Base-by-base conservation (phyloP, 2,797 vertebrate species). In the Sebastes iracundus region DNA sequence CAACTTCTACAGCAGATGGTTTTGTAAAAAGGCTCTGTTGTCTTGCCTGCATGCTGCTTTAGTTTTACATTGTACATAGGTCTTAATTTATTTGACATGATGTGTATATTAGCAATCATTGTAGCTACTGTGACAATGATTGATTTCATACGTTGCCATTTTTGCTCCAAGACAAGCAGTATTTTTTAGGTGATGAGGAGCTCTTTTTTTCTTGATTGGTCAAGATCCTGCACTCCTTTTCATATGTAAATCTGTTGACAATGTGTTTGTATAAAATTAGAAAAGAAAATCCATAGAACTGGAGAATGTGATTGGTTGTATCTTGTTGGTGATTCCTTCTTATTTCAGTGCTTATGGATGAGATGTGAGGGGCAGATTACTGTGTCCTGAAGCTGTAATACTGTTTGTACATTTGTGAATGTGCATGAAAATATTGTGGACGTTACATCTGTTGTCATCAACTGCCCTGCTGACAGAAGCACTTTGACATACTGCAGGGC, bases 21-120 rank as follows among this genome's bases (percentile, higher is more conserved):
- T 94, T 88, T 91, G 89, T 93, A 91, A 76, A 93, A 88, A 90
- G 83, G 72, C 86, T 91, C 79, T 70, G 83, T 87, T 80, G 93
- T 95, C 90, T 93, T 90, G 91, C 88, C 89, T 96, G 96, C 96
- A 96, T 96, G 95, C 95, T 94, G 93, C 93, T 94, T 94, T 85
- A 67, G 59, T 93, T 92, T 86, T 77, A 86, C 86, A 89, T 88
- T 96, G 94, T 96, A 96, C 88, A 96, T 95, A 93, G 88, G 90
- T 86, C 82, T 92, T 92, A 83, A 93, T 93, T 95, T 94, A 94
- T 96, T 95, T 86, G 84, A 93, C 86, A 91, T 91, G 62, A 85
- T 80, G 88, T 94, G 88, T 92, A 93, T 91, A 93, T 94, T 88
- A 88, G 85, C 72, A 23, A 84, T 92, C 91, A 89, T 93, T 91